Conservation (phyloP, 2,888 invertebrate species). For the Argyresthia albistria region DNA sequence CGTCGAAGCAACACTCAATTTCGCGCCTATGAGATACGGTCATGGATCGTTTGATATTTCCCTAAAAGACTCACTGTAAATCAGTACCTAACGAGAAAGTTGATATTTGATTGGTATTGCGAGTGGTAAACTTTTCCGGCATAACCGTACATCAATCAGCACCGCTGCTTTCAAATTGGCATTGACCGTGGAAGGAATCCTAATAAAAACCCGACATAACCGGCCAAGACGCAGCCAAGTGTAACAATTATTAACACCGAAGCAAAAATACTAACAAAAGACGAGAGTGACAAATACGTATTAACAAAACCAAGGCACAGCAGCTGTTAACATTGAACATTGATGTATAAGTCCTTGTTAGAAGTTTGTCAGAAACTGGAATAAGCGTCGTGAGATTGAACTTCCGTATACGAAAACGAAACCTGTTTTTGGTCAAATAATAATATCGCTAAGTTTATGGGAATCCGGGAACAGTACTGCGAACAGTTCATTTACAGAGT, state of each 20-base stretch:
- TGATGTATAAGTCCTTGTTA: not conserved
- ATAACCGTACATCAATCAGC: too few species aligned
- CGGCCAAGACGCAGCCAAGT: not conserved
- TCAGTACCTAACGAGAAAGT: too few species aligned
- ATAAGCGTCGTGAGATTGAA: conserved; percentile 28
- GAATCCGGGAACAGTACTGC: conserved; percentile 4
- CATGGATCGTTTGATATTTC: too few species aligned
- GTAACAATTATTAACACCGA: not conserved
- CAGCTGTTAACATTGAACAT: conserved; percentile 1
- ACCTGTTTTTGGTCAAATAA: conserved; percentile 34
- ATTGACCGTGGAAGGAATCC: too few species aligned
- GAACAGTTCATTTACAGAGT: not conserved
- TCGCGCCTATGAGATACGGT: conserved; percentile 18
- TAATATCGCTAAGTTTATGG: conserved; percentile 19
- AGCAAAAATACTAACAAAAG: not conserved
- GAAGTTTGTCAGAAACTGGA: conserved; percentile 7
- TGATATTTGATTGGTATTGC: too few species aligned
- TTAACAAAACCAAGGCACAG: not conserved
- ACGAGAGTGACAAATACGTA: not conserved
- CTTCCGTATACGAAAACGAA: conserved; percentile 53
- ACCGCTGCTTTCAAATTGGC: too few species aligned
- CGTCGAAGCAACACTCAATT: conserved; percentile 24
- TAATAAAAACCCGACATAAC: not conserved
- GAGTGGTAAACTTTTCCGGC: too few species aligned
- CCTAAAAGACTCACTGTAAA: too few species aligned